A percentile compares a stretch with the other conserved stretches of the same genome.
These are phyloP conservation scores for Geotrypetes seraphini DNA, from an alignment of 2,797 vertebrate species.

Conservation along the genomic window DNA sequence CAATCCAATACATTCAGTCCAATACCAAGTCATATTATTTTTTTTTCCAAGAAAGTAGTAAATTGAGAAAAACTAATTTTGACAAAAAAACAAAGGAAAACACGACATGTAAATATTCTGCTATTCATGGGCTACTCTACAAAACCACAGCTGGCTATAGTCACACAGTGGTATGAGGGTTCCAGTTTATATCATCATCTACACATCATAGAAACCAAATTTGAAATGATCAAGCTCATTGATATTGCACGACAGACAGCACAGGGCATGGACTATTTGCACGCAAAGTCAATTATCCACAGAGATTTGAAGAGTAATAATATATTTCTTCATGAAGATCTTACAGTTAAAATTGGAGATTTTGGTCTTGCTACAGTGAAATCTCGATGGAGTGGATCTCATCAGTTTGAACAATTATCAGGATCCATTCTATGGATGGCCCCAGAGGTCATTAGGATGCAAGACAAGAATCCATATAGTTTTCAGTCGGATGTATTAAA, in stretches of 20 bases:
- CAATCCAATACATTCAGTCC: too few relatives aligned
- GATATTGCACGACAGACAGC: conserved; percentile 97
- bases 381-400: conserved; percentile 96
- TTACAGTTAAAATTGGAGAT: conserved; percentile 97
- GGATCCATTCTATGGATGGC: conserved; percentile 99
- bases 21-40: too few relatives aligned
- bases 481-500: conserved; percentile 97
- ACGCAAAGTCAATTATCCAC: too few relatives aligned
- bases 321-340: conserved; percentile 98
- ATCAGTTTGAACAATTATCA: conserved; percentile 95
- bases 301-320: too few relatives aligned
- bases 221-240: conserved; percentile 98
- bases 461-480: conserved; percentile 97
- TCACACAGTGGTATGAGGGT: conserved; percentile 97
- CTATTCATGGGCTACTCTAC: conserved; percentile 99
- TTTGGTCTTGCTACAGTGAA: conserved; percentile 97
- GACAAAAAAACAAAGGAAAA: too few relatives aligned
- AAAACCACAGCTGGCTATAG: conserved; percentile 93
- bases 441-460: conserved; percentile 94
- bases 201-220: conserved; percentile 98
- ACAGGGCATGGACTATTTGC: conserved; percentile 99
- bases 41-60: too few relatives aligned
- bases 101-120: conserved; percentile 94
- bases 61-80: too few relatives aligned
- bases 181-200: conserved; percentile 97